Evolutionary conservation across 2,888 invertebrate species (phyloP).

Genomic region (Venustoraphidia nigricollis): DNA sequence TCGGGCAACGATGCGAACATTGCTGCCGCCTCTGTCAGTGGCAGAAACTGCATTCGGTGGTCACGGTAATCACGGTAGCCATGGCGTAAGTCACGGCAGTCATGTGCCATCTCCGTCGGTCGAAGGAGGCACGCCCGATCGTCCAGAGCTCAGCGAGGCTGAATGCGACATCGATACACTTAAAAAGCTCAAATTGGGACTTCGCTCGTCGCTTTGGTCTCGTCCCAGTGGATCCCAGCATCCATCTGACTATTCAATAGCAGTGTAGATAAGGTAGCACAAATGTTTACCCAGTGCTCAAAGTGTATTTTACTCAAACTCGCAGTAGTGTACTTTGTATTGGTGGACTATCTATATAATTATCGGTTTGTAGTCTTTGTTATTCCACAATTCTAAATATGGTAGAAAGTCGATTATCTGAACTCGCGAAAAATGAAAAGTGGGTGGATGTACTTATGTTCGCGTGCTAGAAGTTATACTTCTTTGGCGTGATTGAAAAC

Average conservation of each 20-base stretch:
- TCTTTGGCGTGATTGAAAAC: too few species aligned
- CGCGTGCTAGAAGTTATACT: too few species aligned
- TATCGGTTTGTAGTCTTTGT: too few species aligned
- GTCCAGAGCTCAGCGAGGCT: constrained; percentile 49
- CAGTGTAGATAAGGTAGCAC: constrained; percentile 35
- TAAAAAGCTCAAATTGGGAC: constrained; percentile 54
- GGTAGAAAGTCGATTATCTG: too few species aligned
- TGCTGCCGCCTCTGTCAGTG: constrained; percentile 44
- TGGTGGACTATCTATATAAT: too few species aligned
- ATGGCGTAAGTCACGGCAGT: constrained; percentile 10
- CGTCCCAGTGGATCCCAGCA: constrained; percentile 41
- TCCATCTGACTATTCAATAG: constrained; percentile 59
- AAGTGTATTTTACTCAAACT: too few species aligned
- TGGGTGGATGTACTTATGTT: too few species aligned
- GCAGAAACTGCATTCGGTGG: constrained; percentile 38
- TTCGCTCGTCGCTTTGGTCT: constrained; percentile 55
- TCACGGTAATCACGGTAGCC: constrained; percentile 13
- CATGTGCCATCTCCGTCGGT: constrained; percentile 20
- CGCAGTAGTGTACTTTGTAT: too few species aligned
- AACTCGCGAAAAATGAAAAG: too few species aligned
- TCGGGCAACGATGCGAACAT: constrained; percentile 39
- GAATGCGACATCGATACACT: constrained; percentile 60
- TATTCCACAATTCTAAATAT: too few species aligned
- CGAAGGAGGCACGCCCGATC: constrained; percentile 27
- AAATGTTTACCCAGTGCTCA: too few species aligned